phyloP scores from a whole-genome alignment of 2,888 invertebrate species.

The Tipula unca region DNA sequence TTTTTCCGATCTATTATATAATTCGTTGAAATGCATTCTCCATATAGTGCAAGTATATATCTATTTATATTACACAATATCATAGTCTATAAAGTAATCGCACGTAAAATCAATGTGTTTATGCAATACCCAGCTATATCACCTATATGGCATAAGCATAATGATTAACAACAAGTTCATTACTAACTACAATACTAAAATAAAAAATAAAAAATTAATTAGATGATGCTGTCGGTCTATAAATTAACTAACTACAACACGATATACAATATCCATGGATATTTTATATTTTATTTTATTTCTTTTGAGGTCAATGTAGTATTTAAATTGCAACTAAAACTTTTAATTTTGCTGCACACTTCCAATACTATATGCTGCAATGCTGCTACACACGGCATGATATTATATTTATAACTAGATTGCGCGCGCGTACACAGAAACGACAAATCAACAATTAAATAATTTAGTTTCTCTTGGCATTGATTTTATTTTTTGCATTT shows the following conservation, averaged over 20 bases:
- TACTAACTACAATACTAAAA: neutral
- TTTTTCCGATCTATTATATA: too few species aligned
- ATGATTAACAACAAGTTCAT: neutral
- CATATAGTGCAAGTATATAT: neutral
- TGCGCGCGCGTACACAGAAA: neutral
- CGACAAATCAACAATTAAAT: neutral
- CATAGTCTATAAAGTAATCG: neutral
- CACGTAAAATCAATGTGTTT: neutral
- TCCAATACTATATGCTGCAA: neutral
- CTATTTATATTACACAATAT: neutral
- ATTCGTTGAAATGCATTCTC: neutral
- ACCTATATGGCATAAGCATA: neutral
- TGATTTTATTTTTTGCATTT: neutral
- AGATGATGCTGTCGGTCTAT: neutral
- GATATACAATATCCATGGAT: neutral
- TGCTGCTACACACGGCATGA: neutral
- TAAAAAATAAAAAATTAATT: neutral
- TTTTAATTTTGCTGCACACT: neutral
- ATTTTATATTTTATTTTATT: neutral
- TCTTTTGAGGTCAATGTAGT: constrained; percentile 8
- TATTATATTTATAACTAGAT: neutral
- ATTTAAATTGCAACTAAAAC: neutral
- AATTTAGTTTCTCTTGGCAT: constrained; percentile 14
- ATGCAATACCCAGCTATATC: neutral
- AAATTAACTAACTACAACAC: neutral